Percentiles rank a stretch among this genome's conserved stretches.
phyloP scores from a whole-genome alignment of 2,888 invertebrate species.

The Gibbula magus region DNA sequence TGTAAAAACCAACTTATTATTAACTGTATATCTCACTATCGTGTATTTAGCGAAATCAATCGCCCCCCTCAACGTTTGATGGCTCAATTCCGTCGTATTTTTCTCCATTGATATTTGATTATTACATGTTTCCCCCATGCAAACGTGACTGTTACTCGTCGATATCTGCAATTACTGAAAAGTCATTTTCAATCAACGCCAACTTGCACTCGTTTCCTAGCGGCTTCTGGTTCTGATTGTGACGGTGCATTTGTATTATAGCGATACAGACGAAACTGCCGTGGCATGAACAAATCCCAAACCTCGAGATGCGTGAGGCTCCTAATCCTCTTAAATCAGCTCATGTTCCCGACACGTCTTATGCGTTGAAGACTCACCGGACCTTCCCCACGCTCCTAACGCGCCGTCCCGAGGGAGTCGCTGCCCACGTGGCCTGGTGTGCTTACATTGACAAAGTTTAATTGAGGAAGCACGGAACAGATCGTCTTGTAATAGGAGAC shows the following conservation, averaged over 20 bases:
- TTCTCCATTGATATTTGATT: no score
- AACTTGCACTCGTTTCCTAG: no score
- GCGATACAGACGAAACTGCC: background rate
- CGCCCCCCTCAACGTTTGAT: no score
- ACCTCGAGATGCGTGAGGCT: background rate
- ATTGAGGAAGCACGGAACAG: background rate
- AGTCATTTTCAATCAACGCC: no score
- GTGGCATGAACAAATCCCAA: background rate
- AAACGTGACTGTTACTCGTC: no score
- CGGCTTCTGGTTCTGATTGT: background rate
- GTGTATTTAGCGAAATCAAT: no score
- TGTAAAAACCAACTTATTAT: no score
- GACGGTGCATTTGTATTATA: background rate
- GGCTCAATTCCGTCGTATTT: no score
- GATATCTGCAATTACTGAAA: no score
- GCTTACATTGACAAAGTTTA: background rate
- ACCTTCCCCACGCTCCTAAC: background rate
- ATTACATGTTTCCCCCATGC: no score
- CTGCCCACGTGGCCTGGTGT: background rate
- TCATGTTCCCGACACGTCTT: background rate
- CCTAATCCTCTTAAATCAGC: constrained; percentile 5
- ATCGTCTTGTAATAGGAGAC: background rate
- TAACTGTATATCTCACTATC: no score
- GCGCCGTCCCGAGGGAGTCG: background rate
- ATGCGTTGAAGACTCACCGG: background rate